These are phyloP conservation scores for Phalacrocorax carbo DNA, from an alignment of 2,113 vertebrate species.

Conservation along the genomic window DNA sequence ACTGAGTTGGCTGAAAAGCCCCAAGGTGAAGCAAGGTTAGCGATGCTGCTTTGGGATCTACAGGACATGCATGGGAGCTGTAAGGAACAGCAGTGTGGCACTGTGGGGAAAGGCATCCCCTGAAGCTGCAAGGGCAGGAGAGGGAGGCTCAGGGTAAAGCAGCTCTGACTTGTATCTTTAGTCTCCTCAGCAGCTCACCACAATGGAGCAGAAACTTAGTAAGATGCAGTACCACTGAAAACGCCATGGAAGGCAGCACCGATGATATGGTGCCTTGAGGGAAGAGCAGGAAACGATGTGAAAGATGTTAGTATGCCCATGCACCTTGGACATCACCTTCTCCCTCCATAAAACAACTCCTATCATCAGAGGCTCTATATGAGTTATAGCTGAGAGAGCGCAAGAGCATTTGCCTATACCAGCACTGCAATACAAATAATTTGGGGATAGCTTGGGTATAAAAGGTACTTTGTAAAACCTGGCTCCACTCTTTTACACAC, in stretches of 20 bases:
- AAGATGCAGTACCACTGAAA: background rate
- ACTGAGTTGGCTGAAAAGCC: background rate
- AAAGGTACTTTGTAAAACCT: background rate
- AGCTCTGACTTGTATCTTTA: background rate
- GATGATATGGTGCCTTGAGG: background rate
- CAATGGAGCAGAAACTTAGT: background rate
- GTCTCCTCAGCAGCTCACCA: background rate
- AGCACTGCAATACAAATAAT: background rate
- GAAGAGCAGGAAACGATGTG: background rate
- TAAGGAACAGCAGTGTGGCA: background rate
- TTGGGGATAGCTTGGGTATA: background rate
- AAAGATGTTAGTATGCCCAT: background rate
- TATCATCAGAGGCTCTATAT: background rate
- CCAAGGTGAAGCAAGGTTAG: background rate
- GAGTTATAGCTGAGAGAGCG: background rate
- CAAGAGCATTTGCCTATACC: background rate
- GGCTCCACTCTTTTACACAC: background rate
- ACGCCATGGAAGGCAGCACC: background rate
- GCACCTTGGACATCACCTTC: background rate
- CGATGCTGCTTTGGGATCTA: background rate
- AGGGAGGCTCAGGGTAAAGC: background rate
- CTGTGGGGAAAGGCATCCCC: background rate
- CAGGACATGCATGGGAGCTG: background rate
- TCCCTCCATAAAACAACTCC: background rate
- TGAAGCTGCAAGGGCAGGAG: background rate